phyloP scores from a whole-genome alignment of 2,888 invertebrate genomes.

The Dioctria linearis region DNA sequence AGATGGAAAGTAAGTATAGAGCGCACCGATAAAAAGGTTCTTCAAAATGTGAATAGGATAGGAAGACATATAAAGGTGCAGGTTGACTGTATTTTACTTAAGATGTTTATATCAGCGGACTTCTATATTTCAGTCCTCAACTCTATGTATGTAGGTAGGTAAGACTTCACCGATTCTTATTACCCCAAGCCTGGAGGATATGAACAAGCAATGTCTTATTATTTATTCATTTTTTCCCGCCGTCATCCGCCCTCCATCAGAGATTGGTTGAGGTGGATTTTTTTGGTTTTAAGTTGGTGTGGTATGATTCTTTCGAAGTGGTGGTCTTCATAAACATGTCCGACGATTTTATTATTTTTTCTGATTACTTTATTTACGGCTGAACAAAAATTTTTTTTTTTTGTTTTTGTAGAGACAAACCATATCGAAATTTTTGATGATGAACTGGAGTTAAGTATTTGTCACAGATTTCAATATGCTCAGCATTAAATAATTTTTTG shows the following conservation, averaged over 20 bases:
- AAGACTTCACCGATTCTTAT: no score
- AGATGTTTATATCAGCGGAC: not conserved
- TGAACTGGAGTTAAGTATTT: no score
- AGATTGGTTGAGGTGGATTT: constrained; percentile 5
- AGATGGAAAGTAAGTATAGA: not conserved
- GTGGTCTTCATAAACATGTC: constrained; percentile 32
- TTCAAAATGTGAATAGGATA: constrained; percentile 16
- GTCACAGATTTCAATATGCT: no score
- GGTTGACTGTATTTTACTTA: not conserved
- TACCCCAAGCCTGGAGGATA: constrained; percentile 14
- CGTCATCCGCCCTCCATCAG: constrained; percentile 6
- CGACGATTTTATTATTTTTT: constrained; percentile 38
- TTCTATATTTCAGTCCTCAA: not conserved
- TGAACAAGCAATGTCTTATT: constrained; percentile 41
- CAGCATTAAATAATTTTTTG: no score
- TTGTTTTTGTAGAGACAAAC: no score
- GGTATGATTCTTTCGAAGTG: constrained; percentile 8
- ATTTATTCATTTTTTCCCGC: constrained; percentile 31
- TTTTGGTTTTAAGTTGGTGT: not conserved
- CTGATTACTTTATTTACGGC: constrained; percentile 42
- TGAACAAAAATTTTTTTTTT: no score
- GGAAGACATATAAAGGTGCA: constrained; percentile 1
- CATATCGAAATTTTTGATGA: no score
- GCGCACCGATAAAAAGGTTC: constrained; percentile 8
- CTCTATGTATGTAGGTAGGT: not conserved